Evolutionary conservation across 2,113 vertebrate species (phyloP), one percentile per base, ranked within the genome.

Genomic region (Gnathonemus echidnorhynchus): DNA sequence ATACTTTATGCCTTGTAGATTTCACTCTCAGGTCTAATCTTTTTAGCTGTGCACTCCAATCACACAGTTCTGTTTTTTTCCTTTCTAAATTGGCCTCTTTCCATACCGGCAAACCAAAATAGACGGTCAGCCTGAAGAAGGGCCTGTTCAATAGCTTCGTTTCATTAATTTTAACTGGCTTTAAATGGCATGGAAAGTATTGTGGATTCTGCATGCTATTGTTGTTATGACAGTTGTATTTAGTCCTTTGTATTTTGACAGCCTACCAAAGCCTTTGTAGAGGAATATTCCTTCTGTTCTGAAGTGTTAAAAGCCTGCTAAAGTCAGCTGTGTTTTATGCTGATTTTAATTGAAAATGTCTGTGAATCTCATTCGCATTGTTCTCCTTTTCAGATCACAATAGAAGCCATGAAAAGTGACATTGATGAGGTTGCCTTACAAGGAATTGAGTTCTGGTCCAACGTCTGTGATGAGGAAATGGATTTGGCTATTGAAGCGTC

Each of bases 381-480:
- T 66, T 45, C 24, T 77, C 45, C 83, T 89, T 8, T 90, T 45
- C 93, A 99, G 98, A 99, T 99, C 93, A 99, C 98, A 13, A 98
- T 99, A 11, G 98, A 99, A 95, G 98, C 98, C 5, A 99, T 99
- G 98, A 99, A 99, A 90, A 99, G 98, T 46, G 98, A 99, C 92
- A 99, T 99, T 1, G 98, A 99, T 45, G 98, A 99, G 91, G 98
- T 99, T 90, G 97, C 98, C 87, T 95, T 99, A 0, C 98, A 99
- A 93, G 98, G 98, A 5, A 99, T 99, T 35, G 98, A 99, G 94
- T 99, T 99, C 95, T 99, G 98, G 98, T 99, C 98, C 89, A 99
- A 99, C 2, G 98, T 99, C 5, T 99, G 98, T 1, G 98, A 99
- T n/a, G 98, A 99, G 93, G 98, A 99, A 94, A 99, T 99, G 98